Percentiles rank a stretch among this genome's conserved stretches.
Conservation (phyloP, 2,113 vertebrate species). For the Brachionichthys hirsutus region DNA sequence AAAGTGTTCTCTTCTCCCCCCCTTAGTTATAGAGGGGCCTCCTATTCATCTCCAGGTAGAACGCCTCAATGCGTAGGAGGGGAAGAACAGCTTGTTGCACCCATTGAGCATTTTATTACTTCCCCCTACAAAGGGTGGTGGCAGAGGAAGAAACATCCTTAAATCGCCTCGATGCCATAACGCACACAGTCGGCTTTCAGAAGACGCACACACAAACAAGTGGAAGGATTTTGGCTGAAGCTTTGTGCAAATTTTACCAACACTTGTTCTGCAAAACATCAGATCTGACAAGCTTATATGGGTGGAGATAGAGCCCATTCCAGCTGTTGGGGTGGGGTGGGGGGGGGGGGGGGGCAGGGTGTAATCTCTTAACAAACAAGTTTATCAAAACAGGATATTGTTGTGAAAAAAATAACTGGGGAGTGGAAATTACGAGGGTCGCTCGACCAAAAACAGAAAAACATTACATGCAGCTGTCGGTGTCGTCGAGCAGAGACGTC, state of each 20-base stretch:
- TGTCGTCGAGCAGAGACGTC: conserved; percentile 11
- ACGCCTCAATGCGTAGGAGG: conserved; percentile 71
- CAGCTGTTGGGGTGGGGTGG: conserved; percentile 27
- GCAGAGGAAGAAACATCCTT: conserved; percentile 65
- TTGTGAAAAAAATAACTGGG: conserved; percentile 40
- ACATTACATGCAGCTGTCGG: not conserved
- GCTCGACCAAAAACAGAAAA: not conserved
- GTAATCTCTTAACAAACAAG: conserved; percentile 60
- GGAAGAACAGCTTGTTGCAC: conserved; percentile 76
- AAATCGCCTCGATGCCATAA: conserved; percentile 67
- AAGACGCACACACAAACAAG: conserved; percentile 53
- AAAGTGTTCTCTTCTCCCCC: conserved; percentile 67
- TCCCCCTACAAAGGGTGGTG: conserved; percentile 72
- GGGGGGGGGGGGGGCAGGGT: too few relatives aligned
- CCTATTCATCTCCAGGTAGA: conserved; percentile 80
- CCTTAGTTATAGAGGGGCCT: conserved; percentile 72
- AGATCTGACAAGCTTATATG: conserved; percentile 51
- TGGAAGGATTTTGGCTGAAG: conserved; percentile 36
- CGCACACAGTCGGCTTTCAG: conserved; percentile 51
- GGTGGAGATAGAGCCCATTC: conserved; percentile 23
- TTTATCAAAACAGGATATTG: conserved; percentile 38
- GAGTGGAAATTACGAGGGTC: not conserved
- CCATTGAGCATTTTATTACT: conserved; percentile 77
- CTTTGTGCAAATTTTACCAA: conserved; percentile 38
- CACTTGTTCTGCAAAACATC: conserved; percentile 47